Conservation (phyloP, 2,113 vertebrate species). For the Crocuta crocuta region DNA sequence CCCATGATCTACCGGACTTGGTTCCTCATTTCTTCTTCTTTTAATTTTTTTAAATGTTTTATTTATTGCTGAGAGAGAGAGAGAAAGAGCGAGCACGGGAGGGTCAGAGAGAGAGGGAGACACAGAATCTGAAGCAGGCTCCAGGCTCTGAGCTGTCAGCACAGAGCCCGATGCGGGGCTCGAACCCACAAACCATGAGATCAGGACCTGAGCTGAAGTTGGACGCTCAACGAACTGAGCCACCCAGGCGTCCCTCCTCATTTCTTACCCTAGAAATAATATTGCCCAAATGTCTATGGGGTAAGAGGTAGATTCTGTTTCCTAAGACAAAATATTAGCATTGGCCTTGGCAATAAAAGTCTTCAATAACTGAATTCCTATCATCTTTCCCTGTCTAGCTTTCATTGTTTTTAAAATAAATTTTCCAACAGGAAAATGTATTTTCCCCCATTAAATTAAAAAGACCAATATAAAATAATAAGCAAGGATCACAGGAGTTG, state of each 20-base stretch:
- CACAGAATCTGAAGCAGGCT: too few relatives aligned
- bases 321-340: neutral
- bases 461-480: neutral
- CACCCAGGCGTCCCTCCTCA: neutral
- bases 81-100: too few relatives aligned
- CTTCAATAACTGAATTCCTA: neutral
- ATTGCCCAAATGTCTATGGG: neutral
- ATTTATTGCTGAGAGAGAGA: too few relatives aligned
- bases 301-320: neutral
- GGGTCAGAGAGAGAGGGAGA: too few relatives aligned
- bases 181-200: too few relatives aligned
- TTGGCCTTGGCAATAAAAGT: neutral
- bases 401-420: constrained; percentile 38
- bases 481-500: neutral
- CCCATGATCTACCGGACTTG: neutral
- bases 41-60: too few relatives aligned
- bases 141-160: too few relatives aligned
- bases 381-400: neutral
- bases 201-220: too few relatives aligned
- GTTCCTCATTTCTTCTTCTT: neutral
- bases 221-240: too few relatives aligned
- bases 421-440: constrained; percentile 24
- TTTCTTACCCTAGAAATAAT: neutral
- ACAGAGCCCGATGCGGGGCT: too few relatives aligned
- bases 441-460: neutral